Base-by-base conservation (phyloP, 2,113 vertebrate genomes). In the Malaclemys terrapin region DNA sequence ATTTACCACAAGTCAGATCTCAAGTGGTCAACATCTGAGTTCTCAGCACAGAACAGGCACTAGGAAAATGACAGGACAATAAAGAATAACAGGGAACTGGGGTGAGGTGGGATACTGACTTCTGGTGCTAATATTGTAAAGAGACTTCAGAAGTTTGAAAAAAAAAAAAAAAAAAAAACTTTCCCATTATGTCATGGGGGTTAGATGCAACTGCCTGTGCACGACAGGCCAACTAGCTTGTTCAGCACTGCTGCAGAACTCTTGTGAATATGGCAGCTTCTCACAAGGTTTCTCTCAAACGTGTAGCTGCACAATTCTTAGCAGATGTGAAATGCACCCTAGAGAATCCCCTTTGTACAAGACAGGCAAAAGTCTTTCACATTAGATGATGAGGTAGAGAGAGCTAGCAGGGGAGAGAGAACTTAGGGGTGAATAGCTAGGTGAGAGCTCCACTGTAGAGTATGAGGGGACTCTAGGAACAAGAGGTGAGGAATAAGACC, bases 291-390 rank as follows among this genome's bases (percentile, higher is more conserved):
- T 85, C 45, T 29, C 87, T 87, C 80, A 83, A 69, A 72, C 25
- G 1, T 1, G 65, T 69, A 69, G 19, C n/a, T 69, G 20, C 62
- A 79, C 27, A 59, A 49, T 76, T 81, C 85, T 93, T 24, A 82
- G 92, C 47, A 89, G 90, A 86, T 93, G 79, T 80, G 88, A 87
- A 84, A 87, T 22, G 65, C 89, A 84, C 53, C 88, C 84, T 88
- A n/a, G 29, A 76, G 17, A 80, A 80, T 52, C 31, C 5, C 79
- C 49, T 80, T 35, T 20, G 27, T 20, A 80, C 29, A 24, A 52
- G 49, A 22, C 49, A 80, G 79, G 17, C 49, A 52, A 65, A 65
- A 20, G 76, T 31, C 29, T 29, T 52, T 31, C 29, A 52, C 27
- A 53, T 52, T 25, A 38, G 69, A 82, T 76, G 56, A 38, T 0